Evolutionary conservation across 2,888 invertebrate genomes (phyloP), one percentile per base, ranked within the genome.

Genomic region (Mermis nigrescens): DNA sequence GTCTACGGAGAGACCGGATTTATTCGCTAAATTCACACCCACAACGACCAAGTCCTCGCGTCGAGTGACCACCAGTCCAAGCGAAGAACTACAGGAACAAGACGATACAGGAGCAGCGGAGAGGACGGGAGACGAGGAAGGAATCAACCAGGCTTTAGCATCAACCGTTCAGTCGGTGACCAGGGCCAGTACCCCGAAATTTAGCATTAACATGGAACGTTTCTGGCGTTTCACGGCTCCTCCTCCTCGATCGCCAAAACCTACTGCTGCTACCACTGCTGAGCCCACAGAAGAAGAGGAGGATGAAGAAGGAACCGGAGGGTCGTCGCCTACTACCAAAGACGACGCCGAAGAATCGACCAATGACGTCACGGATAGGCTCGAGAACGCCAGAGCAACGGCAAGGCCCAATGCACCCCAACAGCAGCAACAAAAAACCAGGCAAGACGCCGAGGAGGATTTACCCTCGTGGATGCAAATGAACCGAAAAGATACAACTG

Each of bases 191-290:
- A 48, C 7, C 51, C 7, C 12, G 7, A 24, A 48, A 51, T n/a
- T n/a, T n/a, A n/a, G n/a, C n/a, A n/a, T n/a, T n/a, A 70, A 70
- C 63, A 68, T 70, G 69, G 66, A 67, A 32, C 61, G 70, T 22
- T 70, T 70, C 64, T 66, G 64, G 64, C 64, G 67, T 46, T 63
- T 70, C 29, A 64, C 68, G 1, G 60, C 65, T 26, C 60, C 62
- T 26, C 67, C 3, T 26, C 27, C 12, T 26, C 54, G 19, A 19
- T n/a, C 51, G 7, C 51, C 51, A n/a, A 51, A 51, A n/a, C n/a
- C n/a, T n/a, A 7, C 24, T 51, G 7, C 51, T 22, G n/a, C 22
- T n/a, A 51, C 51, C 51, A 38, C 12, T 38, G 38, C 12, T 38
- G 38, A 38, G 19, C 12, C 12, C 19, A 19, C 12, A 12, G 38